A percentile compares a stretch with the other conserved stretches of the same genome.
Conservation (phyloP, 2,113 vertebrate genomes). For the Notarius lentiginosus region DNA sequence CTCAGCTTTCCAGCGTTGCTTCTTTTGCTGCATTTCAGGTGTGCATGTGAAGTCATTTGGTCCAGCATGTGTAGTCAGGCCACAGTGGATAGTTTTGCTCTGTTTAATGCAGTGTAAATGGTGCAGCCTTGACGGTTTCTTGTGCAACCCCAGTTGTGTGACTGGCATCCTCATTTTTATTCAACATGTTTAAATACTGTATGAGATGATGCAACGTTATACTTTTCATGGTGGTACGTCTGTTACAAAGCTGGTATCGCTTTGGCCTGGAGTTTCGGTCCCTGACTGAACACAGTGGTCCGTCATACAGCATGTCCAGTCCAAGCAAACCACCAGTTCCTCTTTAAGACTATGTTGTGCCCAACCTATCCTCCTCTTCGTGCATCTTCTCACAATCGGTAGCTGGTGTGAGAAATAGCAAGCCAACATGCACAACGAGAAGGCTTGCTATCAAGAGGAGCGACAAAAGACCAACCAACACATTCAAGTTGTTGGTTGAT, state of each 20-base stretch:
- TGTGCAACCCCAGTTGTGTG: not conserved
- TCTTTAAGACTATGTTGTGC: too few relatives aligned
- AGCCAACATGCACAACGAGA: too few relatives aligned
- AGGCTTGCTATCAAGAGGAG: too few relatives aligned
- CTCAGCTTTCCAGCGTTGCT: not conserved
- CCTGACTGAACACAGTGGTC: not conserved
- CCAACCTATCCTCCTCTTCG: too few relatives aligned
- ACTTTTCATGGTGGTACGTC: not conserved
- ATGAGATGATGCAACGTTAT: not conserved
- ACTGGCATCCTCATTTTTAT: not conserved
- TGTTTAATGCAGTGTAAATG: not conserved
- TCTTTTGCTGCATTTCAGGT: not conserved
- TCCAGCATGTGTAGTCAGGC: not conserved
- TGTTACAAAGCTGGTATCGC: not conserved
- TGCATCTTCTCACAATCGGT: too few relatives aligned
- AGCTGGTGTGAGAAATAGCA: too few relatives aligned
- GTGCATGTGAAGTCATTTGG: not conserved
- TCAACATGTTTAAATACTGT: not conserved
- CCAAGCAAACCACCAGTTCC: not conserved
- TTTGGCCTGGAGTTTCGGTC: not conserved
- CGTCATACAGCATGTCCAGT: not conserved
- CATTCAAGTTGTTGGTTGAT: too few relatives aligned
- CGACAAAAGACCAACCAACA: too few relatives aligned
- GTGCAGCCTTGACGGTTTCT: not conserved
- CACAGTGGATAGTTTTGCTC: not conserved